These are phyloP conservation scores for Dasyprocta punctata DNA, from an alignment of 2,113 vertebrate genomes.

Conservation along the genomic window DNA sequence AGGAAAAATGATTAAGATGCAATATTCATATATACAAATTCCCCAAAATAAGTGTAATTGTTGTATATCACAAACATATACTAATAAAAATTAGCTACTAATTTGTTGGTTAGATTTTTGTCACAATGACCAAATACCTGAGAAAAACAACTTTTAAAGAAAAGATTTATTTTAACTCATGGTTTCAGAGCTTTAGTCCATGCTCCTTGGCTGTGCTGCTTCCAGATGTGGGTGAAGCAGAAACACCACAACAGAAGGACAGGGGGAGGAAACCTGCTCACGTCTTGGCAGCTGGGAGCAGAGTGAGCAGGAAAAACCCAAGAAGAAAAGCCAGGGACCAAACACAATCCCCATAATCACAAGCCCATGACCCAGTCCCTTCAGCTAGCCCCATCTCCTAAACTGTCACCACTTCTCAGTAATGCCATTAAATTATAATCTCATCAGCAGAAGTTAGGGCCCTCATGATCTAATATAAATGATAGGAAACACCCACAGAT, in stretches of 20 bases:
- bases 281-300: not conserved
- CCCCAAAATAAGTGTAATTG: not conserved
- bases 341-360: not conserved
- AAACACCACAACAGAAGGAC: not conserved
- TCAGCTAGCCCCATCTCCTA: not conserved
- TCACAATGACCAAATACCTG: not conserved
- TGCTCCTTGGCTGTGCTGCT: not conserved
- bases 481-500: not conserved
- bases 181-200: not conserved
- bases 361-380: not conserved
- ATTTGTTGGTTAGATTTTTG: not conserved
- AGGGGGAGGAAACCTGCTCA: not conserved
- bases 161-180: not conserved
- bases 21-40: not conserved
- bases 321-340: not conserved
- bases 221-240: not conserved
- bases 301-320: not conserved
- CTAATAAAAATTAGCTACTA: not conserved
- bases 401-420: too few relatives aligned
- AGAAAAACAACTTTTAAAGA: not conserved
- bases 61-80: not conserved
- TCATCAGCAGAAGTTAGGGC: too few relatives aligned
- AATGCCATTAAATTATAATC: too few relatives aligned
- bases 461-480: not conserved
- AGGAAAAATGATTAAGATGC: not conserved